A percentile compares a stretch with the other conserved stretches of the same genome.
Conservation (phyloP, 1,140 invertebrate genomes). For the Platyscapa corneri region DNA sequence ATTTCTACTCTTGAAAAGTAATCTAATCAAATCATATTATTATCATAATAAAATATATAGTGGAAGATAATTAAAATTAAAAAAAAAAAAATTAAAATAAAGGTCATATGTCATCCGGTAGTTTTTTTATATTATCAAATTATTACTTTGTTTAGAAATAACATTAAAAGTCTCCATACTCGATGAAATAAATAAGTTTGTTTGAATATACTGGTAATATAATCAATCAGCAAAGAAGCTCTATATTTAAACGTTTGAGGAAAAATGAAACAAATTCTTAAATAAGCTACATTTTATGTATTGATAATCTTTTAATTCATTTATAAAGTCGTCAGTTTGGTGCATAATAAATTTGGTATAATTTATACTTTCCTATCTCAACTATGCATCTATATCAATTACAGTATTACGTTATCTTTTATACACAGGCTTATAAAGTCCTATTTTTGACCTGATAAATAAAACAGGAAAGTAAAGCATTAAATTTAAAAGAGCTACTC, state of each 20-base stretch:
- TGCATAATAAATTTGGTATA: background rate
- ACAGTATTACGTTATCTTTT: background rate
- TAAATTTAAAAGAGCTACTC: background rate
- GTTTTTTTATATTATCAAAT: background rate
- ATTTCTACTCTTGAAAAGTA: too few relatives aligned
- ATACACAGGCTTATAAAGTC: background rate
- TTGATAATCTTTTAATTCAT: background rate
- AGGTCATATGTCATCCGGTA: background rate
- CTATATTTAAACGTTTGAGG: background rate
- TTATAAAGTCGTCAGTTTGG: background rate
- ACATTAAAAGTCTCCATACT: constrained; percentile 1
- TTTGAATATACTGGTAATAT: background rate
- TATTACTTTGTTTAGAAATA: background rate
- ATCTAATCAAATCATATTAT: too few relatives aligned
- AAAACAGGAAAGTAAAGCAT: background rate
- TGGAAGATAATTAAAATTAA: too few relatives aligned
- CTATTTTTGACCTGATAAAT: background rate
- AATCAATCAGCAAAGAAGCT: background rate
- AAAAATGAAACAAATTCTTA: background rate
- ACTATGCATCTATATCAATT: background rate
- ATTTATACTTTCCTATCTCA: background rate
- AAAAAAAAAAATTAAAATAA: background rate
- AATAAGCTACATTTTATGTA: background rate
- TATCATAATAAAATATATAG: too few relatives aligned
- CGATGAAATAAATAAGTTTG: background rate